Conservation (phyloP, 2,888 invertebrate genomes). For the Drosophila monieri region DNA sequence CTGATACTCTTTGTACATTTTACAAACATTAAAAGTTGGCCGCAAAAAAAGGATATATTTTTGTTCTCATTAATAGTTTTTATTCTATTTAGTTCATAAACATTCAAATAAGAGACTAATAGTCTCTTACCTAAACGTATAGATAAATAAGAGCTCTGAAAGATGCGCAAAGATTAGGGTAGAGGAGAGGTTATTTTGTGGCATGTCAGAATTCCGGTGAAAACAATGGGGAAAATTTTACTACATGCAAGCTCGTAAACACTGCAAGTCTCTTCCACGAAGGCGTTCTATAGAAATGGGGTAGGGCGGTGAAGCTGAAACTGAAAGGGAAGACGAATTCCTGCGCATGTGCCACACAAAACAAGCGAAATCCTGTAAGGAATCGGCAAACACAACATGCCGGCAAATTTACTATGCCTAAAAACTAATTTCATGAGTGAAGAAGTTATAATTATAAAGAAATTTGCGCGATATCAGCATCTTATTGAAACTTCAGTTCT, state of each 20-base stretch:
- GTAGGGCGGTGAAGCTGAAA: neutral
- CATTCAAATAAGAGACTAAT: too few species aligned
- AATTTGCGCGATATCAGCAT: too few species aligned
- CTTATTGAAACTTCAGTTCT: too few species aligned
- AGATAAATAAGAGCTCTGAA: too few species aligned
- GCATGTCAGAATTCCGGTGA: constrained; percentile 50
- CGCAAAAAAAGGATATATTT: neutral
- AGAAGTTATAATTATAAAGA: too few species aligned
- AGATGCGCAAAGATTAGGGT: too few species aligned
- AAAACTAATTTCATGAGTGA: neutral
- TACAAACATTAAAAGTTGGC: neutral
- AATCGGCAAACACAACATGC: neutral
- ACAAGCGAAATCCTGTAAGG: neutral
- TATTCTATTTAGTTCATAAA: too few species aligned
- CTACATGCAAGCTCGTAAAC: constrained; percentile 69
- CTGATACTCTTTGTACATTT: constrained; percentile 9
- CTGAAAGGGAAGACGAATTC: constrained; percentile 17
- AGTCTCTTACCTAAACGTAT: too few species aligned
- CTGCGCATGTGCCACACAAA: constrained; percentile 23
- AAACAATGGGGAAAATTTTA: constrained; percentile 52
- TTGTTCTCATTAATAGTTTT: neutral
- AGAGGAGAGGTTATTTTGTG: neutral
- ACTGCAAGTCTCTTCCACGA: constrained; percentile 20
- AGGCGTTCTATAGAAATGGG: neutral
- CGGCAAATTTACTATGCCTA: neutral